A percentile compares a stretch with the other conserved stretches of the same genome.
Conservation (phyloP, 2,797 vertebrate species). For the Phrynocephalus vlangalii region DNA sequence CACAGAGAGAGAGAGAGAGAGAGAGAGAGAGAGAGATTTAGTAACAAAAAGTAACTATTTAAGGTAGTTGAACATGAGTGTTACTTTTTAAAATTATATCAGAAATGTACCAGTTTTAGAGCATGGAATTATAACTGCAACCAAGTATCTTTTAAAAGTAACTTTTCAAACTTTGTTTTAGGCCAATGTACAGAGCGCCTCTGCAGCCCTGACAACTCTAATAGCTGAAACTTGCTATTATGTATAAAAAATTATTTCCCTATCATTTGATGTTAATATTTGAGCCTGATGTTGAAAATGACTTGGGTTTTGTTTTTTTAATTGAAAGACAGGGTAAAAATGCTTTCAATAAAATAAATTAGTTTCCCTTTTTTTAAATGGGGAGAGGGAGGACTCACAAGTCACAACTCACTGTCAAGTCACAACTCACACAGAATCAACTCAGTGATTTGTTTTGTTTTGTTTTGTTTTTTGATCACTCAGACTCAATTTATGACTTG, state of each 20-base stretch:
- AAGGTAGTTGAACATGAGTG: neutral
- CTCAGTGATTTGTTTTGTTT: no score
- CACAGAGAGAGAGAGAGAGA: neutral
- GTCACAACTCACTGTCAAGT: no score
- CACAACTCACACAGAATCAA: no score
- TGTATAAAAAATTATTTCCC: neutral
- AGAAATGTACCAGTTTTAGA: neutral
- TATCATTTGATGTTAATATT: neutral
- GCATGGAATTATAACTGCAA: neutral
- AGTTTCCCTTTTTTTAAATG: neutral
- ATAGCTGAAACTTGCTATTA: neutral
- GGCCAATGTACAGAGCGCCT: no score
- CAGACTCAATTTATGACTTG: no score
- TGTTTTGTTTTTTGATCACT: no score
- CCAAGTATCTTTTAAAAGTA: neutral
- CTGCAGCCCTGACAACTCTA: neutral
- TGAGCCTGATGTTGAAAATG: neutral
- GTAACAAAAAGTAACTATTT: neutral
- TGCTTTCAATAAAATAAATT: slow-evolving; percentile 1
- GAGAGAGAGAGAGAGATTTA: neutral
- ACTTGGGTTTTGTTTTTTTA: neutral
- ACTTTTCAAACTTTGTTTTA: neutral
- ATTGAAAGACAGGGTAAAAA: neutral
- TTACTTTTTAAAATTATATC: neutral
- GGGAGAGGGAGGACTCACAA: no score